Conservation (phyloP, 2,797 vertebrate species). For the Clarias pachynema region DNA sequence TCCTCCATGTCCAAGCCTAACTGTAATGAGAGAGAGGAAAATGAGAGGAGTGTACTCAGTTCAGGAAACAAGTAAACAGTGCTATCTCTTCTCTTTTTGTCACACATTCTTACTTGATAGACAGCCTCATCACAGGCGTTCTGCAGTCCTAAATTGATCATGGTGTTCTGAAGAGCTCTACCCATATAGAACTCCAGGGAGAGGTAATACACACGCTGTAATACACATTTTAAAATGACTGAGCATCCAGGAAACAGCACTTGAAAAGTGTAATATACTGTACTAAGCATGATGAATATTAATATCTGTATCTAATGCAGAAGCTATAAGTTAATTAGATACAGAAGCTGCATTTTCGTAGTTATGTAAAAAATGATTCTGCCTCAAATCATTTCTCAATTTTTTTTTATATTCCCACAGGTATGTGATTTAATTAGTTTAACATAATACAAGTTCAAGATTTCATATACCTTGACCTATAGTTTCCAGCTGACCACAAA, state of each 20-base stretch:
- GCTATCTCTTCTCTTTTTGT: neutral
- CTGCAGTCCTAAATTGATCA: constrained; percentile 96
- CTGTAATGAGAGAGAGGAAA: constrained; percentile 63
- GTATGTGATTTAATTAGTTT: neutral
- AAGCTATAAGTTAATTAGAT: neutral
- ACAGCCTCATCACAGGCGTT: constrained; percentile 96
- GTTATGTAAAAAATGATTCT: neutral
- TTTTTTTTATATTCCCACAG: neutral
- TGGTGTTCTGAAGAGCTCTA: constrained; percentile 92
- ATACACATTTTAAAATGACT: constrained; percentile 22
- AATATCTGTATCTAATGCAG: neutral
- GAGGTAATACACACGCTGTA: constrained; percentile 94
- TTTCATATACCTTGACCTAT: too few species aligned
- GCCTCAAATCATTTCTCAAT: neutral
- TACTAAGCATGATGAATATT: neutral
- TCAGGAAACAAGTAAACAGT: constrained; percentile 3
- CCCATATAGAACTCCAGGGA: constrained; percentile 99
- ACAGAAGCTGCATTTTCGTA: neutral
- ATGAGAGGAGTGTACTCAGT: neutral
- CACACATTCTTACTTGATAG: constrained; percentile 83
- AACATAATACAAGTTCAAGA: neutral
- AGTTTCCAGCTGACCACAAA: too few species aligned
- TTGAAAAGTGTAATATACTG: neutral
- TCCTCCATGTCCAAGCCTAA: constrained; percentile 97
- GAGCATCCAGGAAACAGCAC: neutral